Evolutionary conservation across 2,797 vertebrate genomes (phyloP).

Genomic region (Sebastes trivittatus): DNA sequence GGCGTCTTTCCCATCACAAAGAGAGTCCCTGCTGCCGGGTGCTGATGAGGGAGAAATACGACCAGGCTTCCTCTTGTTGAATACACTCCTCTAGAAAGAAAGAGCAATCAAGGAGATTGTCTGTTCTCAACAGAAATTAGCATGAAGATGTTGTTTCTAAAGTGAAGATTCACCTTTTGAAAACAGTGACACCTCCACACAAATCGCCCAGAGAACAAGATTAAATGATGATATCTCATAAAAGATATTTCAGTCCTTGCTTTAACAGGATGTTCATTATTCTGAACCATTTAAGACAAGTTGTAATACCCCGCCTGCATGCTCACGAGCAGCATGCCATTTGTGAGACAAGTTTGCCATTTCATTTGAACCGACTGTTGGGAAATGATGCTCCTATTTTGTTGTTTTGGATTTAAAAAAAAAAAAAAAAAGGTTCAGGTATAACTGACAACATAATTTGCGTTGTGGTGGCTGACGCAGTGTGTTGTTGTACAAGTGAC

Average conservation of each 20-base stretch:
- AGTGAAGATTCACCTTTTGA: not conserved
- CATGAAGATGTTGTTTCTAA: no score
- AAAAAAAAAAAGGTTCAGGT: not conserved
- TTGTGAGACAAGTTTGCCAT: not conserved
- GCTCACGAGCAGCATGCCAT: not conserved
- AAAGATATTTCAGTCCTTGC: not conserved
- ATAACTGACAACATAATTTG: not conserved
- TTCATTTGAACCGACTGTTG: not conserved
- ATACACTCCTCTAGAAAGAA: not conserved
- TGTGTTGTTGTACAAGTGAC: not conserved
- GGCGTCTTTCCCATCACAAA: not conserved
- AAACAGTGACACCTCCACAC: not conserved
- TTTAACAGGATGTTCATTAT: not conserved
- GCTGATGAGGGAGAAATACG: not conserved
- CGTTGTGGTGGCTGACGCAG: not conserved
- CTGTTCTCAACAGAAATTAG: not conserved
- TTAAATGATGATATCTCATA: not conserved
- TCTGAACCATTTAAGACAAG: not conserved
- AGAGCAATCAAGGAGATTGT: not conserved
- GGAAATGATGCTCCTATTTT: not conserved
- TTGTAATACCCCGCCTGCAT: not conserved
- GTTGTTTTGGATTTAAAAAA: not conserved
- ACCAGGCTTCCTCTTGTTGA: not conserved
- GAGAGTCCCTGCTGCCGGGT: not conserved
- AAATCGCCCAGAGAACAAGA: not conserved